Evolutionary conservation across 2,113 vertebrate species (phyloP).

Genomic region (Nicator chloris): DNA sequence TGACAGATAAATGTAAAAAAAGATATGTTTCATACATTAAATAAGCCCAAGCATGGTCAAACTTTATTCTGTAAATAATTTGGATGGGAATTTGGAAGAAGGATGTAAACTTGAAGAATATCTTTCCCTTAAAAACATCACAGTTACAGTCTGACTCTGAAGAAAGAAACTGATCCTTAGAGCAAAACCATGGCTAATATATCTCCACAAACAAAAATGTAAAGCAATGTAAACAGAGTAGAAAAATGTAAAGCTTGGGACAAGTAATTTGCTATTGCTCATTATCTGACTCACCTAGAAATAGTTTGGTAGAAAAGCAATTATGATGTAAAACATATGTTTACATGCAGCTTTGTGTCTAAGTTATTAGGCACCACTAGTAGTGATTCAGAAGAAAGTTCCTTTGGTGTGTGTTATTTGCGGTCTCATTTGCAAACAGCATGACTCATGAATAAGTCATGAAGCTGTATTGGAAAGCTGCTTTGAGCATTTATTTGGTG

Average conservation of each 20-base stretch:
- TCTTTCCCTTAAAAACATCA: neutral
- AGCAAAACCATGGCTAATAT: neutral
- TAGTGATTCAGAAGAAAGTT: conserved; percentile 13
- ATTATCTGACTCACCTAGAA: conserved; percentile 30
- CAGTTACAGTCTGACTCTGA: neutral
- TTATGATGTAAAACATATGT: neutral
- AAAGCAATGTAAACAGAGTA: neutral
- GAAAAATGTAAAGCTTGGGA: neutral
- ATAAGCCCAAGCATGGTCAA: neutral
- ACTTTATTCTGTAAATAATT: neutral
- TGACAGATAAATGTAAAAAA: neutral
- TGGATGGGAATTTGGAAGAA: neutral
- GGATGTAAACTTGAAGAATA: neutral
- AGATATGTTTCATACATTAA: neutral
- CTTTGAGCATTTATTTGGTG: neutral
- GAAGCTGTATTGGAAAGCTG: neutral
- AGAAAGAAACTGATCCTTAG: neutral
- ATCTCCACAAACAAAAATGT: neutral
- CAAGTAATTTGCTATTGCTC: neutral
- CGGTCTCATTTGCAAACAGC: neutral
- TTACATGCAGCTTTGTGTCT: neutral
- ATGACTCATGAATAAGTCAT: conserved; percentile 19
- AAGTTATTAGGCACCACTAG: conserved; percentile 17
- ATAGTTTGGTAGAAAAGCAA: neutral
- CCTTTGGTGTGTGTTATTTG: neutral